These are phyloP conservation scores for Phylloscopus trochilus DNA, from an alignment of 2,113 vertebrate species.

Conservation along the genomic window DNA sequence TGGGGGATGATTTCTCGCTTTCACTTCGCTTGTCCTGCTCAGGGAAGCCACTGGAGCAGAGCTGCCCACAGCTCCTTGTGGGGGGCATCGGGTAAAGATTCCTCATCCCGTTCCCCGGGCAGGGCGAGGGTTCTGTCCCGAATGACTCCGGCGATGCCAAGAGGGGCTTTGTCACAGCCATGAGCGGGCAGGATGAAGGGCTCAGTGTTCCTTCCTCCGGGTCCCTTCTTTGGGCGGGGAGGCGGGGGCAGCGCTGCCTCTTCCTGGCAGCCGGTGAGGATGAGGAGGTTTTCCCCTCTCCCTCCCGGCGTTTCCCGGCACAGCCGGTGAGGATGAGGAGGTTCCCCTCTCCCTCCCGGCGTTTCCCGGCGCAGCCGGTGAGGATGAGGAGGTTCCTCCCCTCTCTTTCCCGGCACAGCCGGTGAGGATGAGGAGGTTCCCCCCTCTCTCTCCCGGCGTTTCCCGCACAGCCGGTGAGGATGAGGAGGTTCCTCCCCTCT, in stretches of 20 bases:
- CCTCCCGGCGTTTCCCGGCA: background rate
- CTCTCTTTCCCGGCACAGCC: background rate
- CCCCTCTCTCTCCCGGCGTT: background rate
- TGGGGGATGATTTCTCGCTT: background rate
- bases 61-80: accelerated
- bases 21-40: background rate
- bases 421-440: background rate
- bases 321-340: background rate
- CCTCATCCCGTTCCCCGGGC: accelerated
- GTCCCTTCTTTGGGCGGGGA: background rate
- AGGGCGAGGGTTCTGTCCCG: accelerated
- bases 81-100: accelerated
- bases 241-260: background rate
- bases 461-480: background rate
- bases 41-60: background rate
- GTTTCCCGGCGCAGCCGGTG: background rate
- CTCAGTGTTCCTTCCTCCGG: accelerated
- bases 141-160: accelerated
- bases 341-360: background rate
- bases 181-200: accelerated
- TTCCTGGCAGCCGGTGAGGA: background rate
- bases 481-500: background rate
- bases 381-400: background rate
- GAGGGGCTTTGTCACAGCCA: background rate
- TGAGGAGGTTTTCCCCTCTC: background rate